Evolutionary conservation across 2,888 invertebrate species (phyloP), one percentile per base, ranked within the genome.

Genomic region (Arctia plantaginis): DNA sequence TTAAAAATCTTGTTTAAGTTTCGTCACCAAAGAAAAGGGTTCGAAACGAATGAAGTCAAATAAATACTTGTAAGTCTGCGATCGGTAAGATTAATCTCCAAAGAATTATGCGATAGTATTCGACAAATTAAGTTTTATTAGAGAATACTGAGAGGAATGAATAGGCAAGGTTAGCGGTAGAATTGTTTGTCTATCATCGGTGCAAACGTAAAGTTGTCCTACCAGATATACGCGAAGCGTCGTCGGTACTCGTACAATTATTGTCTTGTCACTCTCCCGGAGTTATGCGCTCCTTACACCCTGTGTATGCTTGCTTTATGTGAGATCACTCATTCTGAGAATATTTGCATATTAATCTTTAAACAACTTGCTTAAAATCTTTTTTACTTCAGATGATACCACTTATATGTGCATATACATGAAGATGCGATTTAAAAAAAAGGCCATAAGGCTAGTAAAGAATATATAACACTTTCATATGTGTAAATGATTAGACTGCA

Each of bases 251-350:
- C 88, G 35, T 87, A 90, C 94, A 94, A 93, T 93, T 93, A 94
- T 94, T 94, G 94, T 94, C 93, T 93, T 93, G 94, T 94, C 94
- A 93, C 91, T 94, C 93, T 79, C 81, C 82, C 74, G 84, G 89
- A 94, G 94, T 93, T 94, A 94, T 93, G 93, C 86, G 91, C 87
- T 86, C 88, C 85, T 87, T 91, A 90, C 86, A 87, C 86, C 83
- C 83, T 83, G 87, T 87, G 62, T 62, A 88, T 90, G 88, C 91
- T 90, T 92, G 88, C 87, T 93, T 93, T 92, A 93, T 93, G 90
- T 89, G 89, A 88, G 90, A 90, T 90, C 88, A 89, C 84, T 83
- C 82, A 84, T 90, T 87, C 88, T 88, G 83, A 86, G 86, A 88
- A 90, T 88, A 84, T 85, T 82, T 84, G 84, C 80, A 83, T 85